Base-by-base conservation (phyloP, 2,888 invertebrate species). In the Apantesis nais region DNA sequence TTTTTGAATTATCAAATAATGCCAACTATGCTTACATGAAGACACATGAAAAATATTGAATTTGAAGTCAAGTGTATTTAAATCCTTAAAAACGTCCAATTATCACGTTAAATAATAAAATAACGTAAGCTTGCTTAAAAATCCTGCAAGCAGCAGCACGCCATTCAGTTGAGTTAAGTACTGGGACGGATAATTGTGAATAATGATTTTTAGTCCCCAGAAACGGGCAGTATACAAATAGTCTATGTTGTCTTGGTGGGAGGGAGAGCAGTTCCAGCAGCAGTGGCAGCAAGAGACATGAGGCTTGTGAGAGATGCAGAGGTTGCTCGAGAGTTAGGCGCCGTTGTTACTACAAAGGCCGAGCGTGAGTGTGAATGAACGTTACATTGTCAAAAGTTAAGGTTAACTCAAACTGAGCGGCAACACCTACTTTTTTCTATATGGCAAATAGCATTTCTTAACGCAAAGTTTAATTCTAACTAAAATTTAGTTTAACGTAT, bases 201-300 rank as follows among this genome's bases (percentile, higher is more conserved):
- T 1, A 55, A 41, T 48, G 58, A 58, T 48, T 67, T 74, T 66
- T 81, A 94, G 94, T 92, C 90, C 22, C 79, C 92, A 81, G 93
- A 92, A 66, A 96, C 96, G 29, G 96, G 96, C 80, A 94, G 95
- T 72, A 93, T 96, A 12, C 96, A 97, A 84, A 96, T 98, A 75
- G 96, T 98, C 31, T 98, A 98, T 88, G 97, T 97, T 52, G 98
- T 98, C 14, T 94, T 97, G 76, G 97, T 98, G 0, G 97, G 97
- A 52, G 98, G 97, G 0, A 96, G 97, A 78, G 97, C 98, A 0
- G 97, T 98, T 1, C 96, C 97, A 29, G 98, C 98, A 0, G 96
- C 96, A 3, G 97, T 97, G 3, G 98, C 98, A 0, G 97, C 98
- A 2, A 96, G 97, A 74, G 98, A 98, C 84, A 98, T 98, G 98